A percentile compares a stretch with the other conserved stretches of the same genome.
Evolutionary conservation across 2,888 invertebrate genomes (phyloP).

Genomic region (Torymus texanus): DNA sequence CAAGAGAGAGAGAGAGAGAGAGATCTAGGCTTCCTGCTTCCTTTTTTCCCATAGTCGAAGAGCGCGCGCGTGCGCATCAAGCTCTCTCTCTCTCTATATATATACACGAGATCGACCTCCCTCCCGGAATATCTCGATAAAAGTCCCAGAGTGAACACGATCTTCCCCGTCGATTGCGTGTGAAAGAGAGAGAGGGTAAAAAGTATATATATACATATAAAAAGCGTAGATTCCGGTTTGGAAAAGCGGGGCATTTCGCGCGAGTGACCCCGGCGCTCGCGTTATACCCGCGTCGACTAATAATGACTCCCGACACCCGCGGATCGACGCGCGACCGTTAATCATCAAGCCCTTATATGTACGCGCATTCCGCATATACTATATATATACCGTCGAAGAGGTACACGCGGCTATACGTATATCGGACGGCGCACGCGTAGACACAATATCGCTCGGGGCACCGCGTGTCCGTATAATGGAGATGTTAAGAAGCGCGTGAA

Average conservation of each 20-base stretch:
- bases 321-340: conserved; percentile 67
- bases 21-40: conserved; percentile 30
- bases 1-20: too few species aligned
- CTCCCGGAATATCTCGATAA: background rate
- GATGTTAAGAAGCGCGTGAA: conserved; percentile 33
- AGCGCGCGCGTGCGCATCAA: too few species aligned
- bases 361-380: too few species aligned
- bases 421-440: background rate
- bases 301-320: conserved; percentile 69
- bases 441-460: conserved; percentile 15
- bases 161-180: conserved; percentile 8
- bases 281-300: conserved; percentile 62
- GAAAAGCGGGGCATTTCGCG: background rate
- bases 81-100: too few species aligned
- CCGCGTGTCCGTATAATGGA: conserved; percentile 25
- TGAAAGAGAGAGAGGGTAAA: too few species aligned
- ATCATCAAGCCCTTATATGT: conserved; percentile 59
- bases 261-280: conserved; percentile 42
- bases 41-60: conserved; percentile 10
- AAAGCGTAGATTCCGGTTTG: conserved; percentile 5
- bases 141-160: background rate
- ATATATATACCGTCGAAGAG: too few species aligned
- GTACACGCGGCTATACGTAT: background rate
- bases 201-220: too few species aligned
- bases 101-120: background rate